phyloP scores from a whole-genome alignment of 2,113 vertebrate species.

The Gnathonemus echidnorhynchus region DNA sequence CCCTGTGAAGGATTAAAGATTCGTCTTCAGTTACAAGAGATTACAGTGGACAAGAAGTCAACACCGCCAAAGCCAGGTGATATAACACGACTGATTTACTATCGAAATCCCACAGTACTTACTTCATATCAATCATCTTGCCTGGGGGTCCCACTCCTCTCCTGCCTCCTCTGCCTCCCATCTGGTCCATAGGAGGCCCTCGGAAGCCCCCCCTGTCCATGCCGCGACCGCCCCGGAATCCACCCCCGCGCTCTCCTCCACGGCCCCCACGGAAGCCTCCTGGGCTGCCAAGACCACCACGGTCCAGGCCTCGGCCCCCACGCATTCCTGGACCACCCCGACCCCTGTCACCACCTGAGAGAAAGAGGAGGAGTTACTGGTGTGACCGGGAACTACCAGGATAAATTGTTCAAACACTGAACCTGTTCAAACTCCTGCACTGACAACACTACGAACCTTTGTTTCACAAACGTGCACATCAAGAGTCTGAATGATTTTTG shows the following conservation, averaged over 20 bases:
- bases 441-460: conserved; percentile 27
- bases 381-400: background rate
- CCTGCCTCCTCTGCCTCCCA: conserved; percentile 68
- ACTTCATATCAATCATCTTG: conserved; percentile 28
- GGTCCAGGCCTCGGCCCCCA: conserved; percentile 86
- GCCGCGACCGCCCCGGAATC: conserved; percentile 76
- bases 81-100: background rate
- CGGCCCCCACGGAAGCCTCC: conserved; percentile 83
- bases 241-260: conserved; percentile 80
- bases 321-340: conserved; percentile 87
- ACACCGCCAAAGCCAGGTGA: background rate
- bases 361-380: conserved; percentile 38
- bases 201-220: conserved; percentile 71
- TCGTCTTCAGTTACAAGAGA: background rate
- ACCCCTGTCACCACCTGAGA: conserved; percentile 73
- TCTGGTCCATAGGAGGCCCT: conserved; percentile 65
- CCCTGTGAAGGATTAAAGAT: conserved; percentile 46
- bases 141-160: conserved; percentile 24
- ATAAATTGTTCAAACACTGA: background rate
- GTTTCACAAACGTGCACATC: background rate
- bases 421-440: background rate
- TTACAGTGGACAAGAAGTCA: background rate
- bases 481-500: background rate
- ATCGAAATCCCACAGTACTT: background rate
- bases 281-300: conserved; percentile 75